Evolutionary conservation across 2,113 vertebrate species (phyloP), one percentile per base, ranked within the genome.

Genomic region (Danio rerio): DNA sequence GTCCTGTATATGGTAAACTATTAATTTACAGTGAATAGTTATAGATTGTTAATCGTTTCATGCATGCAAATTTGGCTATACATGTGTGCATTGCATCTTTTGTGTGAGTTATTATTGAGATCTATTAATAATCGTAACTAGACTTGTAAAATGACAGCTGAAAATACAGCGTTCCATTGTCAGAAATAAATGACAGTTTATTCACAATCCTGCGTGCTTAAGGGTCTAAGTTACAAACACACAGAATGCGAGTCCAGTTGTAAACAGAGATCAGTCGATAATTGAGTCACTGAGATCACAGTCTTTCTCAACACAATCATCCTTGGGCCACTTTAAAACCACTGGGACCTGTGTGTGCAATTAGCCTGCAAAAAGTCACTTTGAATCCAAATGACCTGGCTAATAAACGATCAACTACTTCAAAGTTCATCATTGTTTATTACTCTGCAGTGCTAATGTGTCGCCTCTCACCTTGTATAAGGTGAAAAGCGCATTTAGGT

Each of bases 401-500:
- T 76, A 61, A 76, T 49, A 61, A 61, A 61, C 11, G 13, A 76
- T 61, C 42, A 47, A 15, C 43, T 15, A 61, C 40, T 75, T 75
- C 9, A 75, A 13, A 75, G 31, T 45, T 45, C 55, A 75, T 59
- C 9, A 18, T 59, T 59, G n/a, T 75, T 59, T 45, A 45, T 47
- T 21, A 59, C 43, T 20, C 43, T 6, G 7, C 40, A 47, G 42
- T 15, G 7, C 42, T 61, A 47, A 47, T 13, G 56, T 47, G 56
- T 61, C 20, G 40, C 20, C n/a, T 75, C 9, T 75, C 42, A 59
- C n/a, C 40, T 75, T 75, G 72, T 20, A 20, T 58, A 45, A 75
- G 72, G 72, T 58, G 72, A 75, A 75, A 75, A 59, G 9, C 18
- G n/a, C 42, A 2, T 47, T 76, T 55, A 47, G 72, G 9, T 52